Evolutionary conservation across 2,888 invertebrate genomes (phyloP).

Genomic region (Euclidia mi): DNA sequence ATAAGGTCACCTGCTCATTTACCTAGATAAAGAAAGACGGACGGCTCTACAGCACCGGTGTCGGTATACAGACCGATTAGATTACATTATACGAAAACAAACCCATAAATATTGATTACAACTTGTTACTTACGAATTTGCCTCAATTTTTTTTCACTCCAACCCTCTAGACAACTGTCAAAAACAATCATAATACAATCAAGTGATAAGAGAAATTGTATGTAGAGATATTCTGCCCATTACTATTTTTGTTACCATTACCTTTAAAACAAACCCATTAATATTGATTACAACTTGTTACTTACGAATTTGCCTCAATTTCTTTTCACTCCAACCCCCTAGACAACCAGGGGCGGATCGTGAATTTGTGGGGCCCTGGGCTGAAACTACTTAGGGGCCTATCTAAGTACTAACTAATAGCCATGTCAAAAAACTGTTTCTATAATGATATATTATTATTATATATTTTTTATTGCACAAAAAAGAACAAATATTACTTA

Average conservation of each 20-base stretch:
- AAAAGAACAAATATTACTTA: no score
- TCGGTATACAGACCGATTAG: constrained; percentile 41
- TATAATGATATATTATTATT: no score
- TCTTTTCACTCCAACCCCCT: constrained; percentile 23
- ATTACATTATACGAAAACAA: constrained; percentile 49
- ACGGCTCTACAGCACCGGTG: constrained; percentile 35
- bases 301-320: constrained; percentile 25
- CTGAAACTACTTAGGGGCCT: no score
- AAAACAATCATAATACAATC: constrained; percentile 1
- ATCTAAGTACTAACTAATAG: no score
- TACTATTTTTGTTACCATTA: no score
- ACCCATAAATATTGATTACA: constrained; percentile 50
- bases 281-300: constrained; percentile 42
- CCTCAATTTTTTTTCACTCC: constrained; percentile 27
- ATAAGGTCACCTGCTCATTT: constrained; percentile 61
- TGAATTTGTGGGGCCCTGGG: no score
- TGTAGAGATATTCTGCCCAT: no score
- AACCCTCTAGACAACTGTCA: constrained; percentile 15
- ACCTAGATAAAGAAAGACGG: constrained; percentile 60
- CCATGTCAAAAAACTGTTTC: no score
- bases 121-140: constrained; percentile 24
- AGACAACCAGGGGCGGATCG: no score
- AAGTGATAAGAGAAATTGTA: not conserved
- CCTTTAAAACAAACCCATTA: constrained; percentile 55
- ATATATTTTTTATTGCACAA: no score